Evolutionary conservation across 2,113 vertebrate species (phyloP), one percentile per base, ranked within the genome.

Genomic region (Motacilla alba): DNA sequence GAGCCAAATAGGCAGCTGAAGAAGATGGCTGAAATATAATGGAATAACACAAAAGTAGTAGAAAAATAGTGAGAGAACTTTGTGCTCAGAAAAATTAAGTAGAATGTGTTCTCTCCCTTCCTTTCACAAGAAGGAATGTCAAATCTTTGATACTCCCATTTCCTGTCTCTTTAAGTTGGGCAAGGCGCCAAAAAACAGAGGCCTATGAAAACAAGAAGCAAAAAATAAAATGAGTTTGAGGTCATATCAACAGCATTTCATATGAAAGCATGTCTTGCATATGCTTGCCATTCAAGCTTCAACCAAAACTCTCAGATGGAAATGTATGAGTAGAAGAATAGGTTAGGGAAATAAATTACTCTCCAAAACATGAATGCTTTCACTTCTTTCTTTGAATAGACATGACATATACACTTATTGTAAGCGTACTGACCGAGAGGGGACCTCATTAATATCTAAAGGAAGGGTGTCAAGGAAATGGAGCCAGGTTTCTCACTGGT

Each of bases 141-240:
- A 94, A 27, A 76, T 73, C 84, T 95, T 95, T 95, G 91, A 94
- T 91, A 96, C 91, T 90, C 93, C 93, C 75, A 83, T 88, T 95
- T 97, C 94, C 94, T 93, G 74, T 22, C 47, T 69, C 33, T 79
- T 75, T 83, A 56, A 3, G 39, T 49, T 74, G n/a, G 91, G 90
- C 75, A 92, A 73, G 17, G 26, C 85, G 88, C 87, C 90, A 95
- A 83, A 85, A 50, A 28, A 0, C 14, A 46, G 11, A 63, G 22
- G 46, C 53, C 67, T 63, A 44, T 22, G 27, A 80, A 94, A 95
- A 90, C 52, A 94, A 95, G 49, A 87, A 87, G 33, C 67, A 95
- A 89, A 94, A 94, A 93, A 47, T 59, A 87, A 63, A 87, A 46
- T 59, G 70, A 79, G 20, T 66, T 77, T 62, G 43, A 83, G 81